A percentile compares a stretch with the other conserved stretches of the same genome.
Evolutionary conservation across 1,140 invertebrate genomes (phyloP).

Genomic region (Pseudomyrmex dendroicus): DNA sequence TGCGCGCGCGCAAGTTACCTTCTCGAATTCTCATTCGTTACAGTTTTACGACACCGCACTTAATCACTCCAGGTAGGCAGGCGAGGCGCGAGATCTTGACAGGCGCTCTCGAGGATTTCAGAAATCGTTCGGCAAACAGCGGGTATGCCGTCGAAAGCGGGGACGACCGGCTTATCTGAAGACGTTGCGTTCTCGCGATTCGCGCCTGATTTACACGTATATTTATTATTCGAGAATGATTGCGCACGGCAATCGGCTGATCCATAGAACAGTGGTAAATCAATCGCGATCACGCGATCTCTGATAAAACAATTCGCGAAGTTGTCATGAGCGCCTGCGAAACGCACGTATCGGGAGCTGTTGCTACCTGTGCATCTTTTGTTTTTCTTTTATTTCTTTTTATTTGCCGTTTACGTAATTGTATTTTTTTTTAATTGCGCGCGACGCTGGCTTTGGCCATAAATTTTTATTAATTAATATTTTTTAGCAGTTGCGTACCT

Average conservation of each 20-base stretch:
- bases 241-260: constrained; percentile 67
- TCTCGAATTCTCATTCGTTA: constrained; percentile 61
- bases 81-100: constrained; percentile 67
- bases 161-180: constrained; percentile 80
- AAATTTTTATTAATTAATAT: too few relatives aligned
- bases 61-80: constrained; percentile 78
- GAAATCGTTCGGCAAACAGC: constrained; percentile 81
- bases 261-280: constrained; percentile 75
- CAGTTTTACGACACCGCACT: constrained; percentile 79
- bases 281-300: constrained; percentile 68
- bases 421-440: too few relatives aligned
- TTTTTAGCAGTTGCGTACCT: too few relatives aligned
- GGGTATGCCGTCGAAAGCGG: constrained; percentile 63
- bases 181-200: constrained; percentile 69
- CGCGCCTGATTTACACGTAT: constrained; percentile 84
- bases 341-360: constrained; percentile 26
- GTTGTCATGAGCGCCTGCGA: constrained; percentile 15
- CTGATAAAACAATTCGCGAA: constrained; percentile 63
- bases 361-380: background rate
- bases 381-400: background rate
- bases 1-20: constrained; percentile 26
- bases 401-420: background rate
- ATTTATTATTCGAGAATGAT: constrained; percentile 75
- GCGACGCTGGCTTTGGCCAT: too few relatives aligned
- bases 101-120: constrained; percentile 75